Percentiles rank a stretch among this genome's conserved stretches.
phyloP scores from a whole-genome alignment of 1,140 invertebrate genomes.

The Choristoneura fumiferana region DNA sequence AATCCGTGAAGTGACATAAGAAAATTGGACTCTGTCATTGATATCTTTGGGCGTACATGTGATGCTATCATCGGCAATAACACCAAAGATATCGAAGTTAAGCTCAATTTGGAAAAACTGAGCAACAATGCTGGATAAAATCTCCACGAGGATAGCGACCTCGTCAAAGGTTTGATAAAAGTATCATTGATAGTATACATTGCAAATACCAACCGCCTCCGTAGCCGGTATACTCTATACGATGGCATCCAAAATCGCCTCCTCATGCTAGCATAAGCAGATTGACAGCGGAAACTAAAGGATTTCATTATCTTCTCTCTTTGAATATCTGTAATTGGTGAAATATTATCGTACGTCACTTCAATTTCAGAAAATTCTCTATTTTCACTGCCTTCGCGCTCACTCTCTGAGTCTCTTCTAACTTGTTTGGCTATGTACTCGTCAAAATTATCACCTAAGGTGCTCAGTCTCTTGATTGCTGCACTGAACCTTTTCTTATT shows the following conservation, averaged over 20 bases:
- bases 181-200: conserved; percentile 68
- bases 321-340: conserved; percentile 62
- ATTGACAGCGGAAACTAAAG: conserved; percentile 64
- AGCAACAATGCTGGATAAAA: conserved; percentile 73
- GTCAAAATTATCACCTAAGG: conserved; percentile 71
- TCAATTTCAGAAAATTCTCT: conserved; percentile 61
- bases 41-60: conserved; percentile 53
- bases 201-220: conserved; percentile 53
- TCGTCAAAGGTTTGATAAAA: conserved; percentile 67
- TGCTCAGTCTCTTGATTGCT: conserved; percentile 73
- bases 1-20: conserved; percentile 66
- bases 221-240: conserved; percentile 64
- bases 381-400: conserved; percentile 34
- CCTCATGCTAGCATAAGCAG: conserved; percentile 53
- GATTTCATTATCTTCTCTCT: conserved; percentile 67
- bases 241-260: conserved; percentile 63
- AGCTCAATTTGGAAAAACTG: conserved; percentile 54
- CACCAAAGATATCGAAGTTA: conserved; percentile 53
- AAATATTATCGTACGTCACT: conserved; percentile 61
- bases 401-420: conserved; percentile 55
- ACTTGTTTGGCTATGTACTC: conserved; percentile 66
- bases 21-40: conserved; percentile 59
- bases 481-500: conserved; percentile 59
- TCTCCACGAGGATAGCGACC: conserved; percentile 65
- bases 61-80: conserved; percentile 61